Evolutionary conservation across 1,140 invertebrate genomes (phyloP), one percentile per base, ranked within the genome.

Genomic region (Acromyrmex echinatior): DNA sequence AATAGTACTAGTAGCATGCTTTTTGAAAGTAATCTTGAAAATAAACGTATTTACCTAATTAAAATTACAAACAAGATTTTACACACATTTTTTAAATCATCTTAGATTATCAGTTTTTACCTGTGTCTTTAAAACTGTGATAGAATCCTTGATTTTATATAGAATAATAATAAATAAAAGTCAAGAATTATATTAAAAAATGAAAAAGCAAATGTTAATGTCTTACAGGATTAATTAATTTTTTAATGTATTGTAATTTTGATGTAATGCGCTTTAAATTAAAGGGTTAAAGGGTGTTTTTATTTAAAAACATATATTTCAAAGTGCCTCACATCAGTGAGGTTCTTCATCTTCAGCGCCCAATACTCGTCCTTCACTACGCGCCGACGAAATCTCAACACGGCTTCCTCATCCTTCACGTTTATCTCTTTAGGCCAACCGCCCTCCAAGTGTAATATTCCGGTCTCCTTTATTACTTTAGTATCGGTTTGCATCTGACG

Each of bases 361-460:
- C 98, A 99, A 77, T 96, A 96, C 93, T 99, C 98, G 94, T 99
- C 98, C 94, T 99, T 99, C 95, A 99, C 98, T 53, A 99, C 97
- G 95, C 99, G 99, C 66, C 99, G 97, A 92, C 98, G 96, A 93
- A 97, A 99, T 92, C 98, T 96, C 0, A 97, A 95, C 5, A 97
- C 97, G 91, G 98, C 97, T 95, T 99, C 99, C 3, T 97, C 97
- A 93, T 99, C 99, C 53, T 96, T 96, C 88, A 97, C 96, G 94
- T 99, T 99, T 39, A 99, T 97, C 92, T 99, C 98, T 95, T 98
- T 99, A 0, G 99, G 98, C 99, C 99, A 99, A 6, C 99, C 99
- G 39, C 99, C 99, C 96, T 99, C 99, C 10, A 97, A 96, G 92
- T 99, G 99, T 90, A 97, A 97, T 89, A 99, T 97, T 0, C 98